Evolutionary conservation across 2,113 vertebrate genomes (phyloP).

Genomic region (Oncorhynchus nerka): DNA sequence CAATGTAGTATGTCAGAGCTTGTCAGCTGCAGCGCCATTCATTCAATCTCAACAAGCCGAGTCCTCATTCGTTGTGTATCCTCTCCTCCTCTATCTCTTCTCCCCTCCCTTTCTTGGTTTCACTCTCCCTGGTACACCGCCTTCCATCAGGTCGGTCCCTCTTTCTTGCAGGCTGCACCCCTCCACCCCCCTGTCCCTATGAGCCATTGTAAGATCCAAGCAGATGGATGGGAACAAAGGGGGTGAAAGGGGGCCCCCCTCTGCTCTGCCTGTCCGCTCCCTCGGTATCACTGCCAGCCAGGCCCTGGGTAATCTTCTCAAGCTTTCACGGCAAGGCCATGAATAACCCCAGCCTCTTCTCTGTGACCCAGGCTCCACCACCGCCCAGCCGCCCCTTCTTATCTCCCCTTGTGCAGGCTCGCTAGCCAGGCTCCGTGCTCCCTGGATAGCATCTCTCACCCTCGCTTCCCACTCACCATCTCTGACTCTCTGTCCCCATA

Average conservation of each 20-base stretch:
- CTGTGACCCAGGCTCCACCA: slow-evolving; percentile 54
- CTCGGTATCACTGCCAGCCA: slow-evolving; percentile 77
- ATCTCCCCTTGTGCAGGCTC: slow-evolving; percentile 76
- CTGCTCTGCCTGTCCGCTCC: slow-evolving; percentile 54
- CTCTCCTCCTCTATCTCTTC: slow-evolving; percentile 24
- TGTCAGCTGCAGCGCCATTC: slow-evolving; percentile 66
- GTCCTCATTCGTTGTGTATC: slow-evolving; percentile 19
- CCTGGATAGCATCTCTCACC: slow-evolving; percentile 72
- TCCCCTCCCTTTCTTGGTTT: slow-evolving; percentile 34
- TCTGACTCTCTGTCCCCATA: slow-evolving; percentile 42
- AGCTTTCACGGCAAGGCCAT: slow-evolving; percentile 77
- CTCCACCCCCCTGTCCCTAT: slow-evolving; percentile 23
- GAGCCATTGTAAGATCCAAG: slow-evolving; percentile 82
- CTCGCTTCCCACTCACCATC: slow-evolving; percentile 59
- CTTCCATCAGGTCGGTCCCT: slow-evolving; percentile 12
- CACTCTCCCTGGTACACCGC: slow-evolving; percentile 29
- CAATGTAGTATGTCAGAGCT: slow-evolving; percentile 60
- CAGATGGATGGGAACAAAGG: slow-evolving; percentile 89
- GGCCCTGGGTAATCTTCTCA: slow-evolving; percentile 78
- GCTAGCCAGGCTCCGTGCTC: slow-evolving; percentile 63
- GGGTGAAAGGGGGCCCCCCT: slow-evolving; percentile 74
- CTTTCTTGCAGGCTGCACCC: slow-evolving; percentile 53
- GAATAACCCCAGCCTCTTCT: slow-evolving; percentile 73
- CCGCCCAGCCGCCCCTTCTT: slow-evolving; percentile 60
- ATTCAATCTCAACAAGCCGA: slow-evolving; percentile 68